Base-by-base conservation (phyloP, 30 jellyfish, hydroid and myxozoan genomes). In the Hydra vulgaris region DNA sequence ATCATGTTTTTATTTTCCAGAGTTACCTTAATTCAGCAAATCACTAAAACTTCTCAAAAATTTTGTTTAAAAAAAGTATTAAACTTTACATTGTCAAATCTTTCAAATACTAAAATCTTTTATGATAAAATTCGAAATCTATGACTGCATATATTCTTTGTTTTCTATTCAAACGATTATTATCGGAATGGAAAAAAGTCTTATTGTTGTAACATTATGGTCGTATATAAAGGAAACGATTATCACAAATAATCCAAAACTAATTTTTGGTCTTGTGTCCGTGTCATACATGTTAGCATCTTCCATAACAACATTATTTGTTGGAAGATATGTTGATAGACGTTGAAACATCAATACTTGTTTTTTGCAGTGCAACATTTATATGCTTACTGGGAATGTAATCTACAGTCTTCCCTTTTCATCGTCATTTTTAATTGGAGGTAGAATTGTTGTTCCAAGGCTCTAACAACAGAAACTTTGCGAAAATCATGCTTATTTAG, bases 401-500 rank as follows among this genome's bases (percentile, higher is more conserved):
- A 27, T 84, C 26, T 84, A 84, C 40, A 27, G 89, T 12, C 12
- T 76, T 15, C 93, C 72, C 15, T 84, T 68, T 84, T 76, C 89
- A 12, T 84, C 89, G 0, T 23, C 27, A 81, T 19, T 66, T 3
- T 26, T 74, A 66, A 25, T 84, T n/a, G n/a, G n/a, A n/a, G n/a
- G n/a, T n/a, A n/a, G n/a, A n/a, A n/a, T n/a, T n/a, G n/a, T n/a
- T n/a, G n/a, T n/a, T n/a, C n/a, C n/a, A n/a, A n/a, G n/a, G n/a
- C n/a, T n/a, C n/a, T n/a, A n/a, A n/a, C n/a, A n/a, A n/a, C n/a
- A n/a, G n/a, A n/a, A n/a, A n/a, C n/a, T n/a, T n/a, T n/a, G n/a
- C n/a, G n/a, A n/a, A n/a, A n/a, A n/a, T n/a, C n/a, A n/a, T n/a
- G n/a, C n/a, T n/a, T n/a, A n/a, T n/a, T n/a, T n/a, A n/a, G n/a